Evolutionary conservation across 2,113 vertebrate genomes (phyloP), one percentile per base, ranked within the genome.

Genomic region (Meles meles): DNA sequence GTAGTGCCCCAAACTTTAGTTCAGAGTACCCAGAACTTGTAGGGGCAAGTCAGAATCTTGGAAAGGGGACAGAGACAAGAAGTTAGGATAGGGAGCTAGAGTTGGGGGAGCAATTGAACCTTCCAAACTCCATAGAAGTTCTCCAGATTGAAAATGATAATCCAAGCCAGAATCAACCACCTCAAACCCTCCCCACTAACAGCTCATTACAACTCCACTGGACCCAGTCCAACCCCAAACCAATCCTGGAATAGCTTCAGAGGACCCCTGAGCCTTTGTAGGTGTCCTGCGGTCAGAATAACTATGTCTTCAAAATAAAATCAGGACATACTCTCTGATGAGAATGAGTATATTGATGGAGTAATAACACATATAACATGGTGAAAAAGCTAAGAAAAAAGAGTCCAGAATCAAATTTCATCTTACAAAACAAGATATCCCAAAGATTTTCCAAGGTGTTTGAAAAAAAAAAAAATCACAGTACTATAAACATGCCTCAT

Each of bases 291-390:
- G 55, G 87, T 86, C 55, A 8, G 59, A 90, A 72, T 17, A 91
- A 76, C 42, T 67, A n/a, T 59, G 82, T 82, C 94, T 96, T 65
- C 83, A 97, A 97, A 97, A 95, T 71, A 89, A 97, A 94, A 31
- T 42, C 42, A 65, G 61, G 89, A 83, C 84, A 95, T 63, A 93
- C 6, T 93, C 25, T 97, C 79, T 97, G 83, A 92, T 37, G 86
- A 91, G 72, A 96, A 96, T 71, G 42, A 95, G 21, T 44, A 29
- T 63, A 86, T 92, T 84, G 89, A 90, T 84, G 67, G 61, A 97
- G 31, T 39, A 94, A 80, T 29, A 77, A 76, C 76, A 88, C 52
- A 83, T 11, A 57, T 18, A 77, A 80, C n/a, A 80, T 29, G 47
- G 49, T 77, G 29, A 49, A 72, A 85, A 81, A 17, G 39, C 37